Percentiles rank a stretch among this genome's conserved stretches.
Conservation (phyloP, 2,888 invertebrate species). For the Metopia argyrocephala region DNA sequence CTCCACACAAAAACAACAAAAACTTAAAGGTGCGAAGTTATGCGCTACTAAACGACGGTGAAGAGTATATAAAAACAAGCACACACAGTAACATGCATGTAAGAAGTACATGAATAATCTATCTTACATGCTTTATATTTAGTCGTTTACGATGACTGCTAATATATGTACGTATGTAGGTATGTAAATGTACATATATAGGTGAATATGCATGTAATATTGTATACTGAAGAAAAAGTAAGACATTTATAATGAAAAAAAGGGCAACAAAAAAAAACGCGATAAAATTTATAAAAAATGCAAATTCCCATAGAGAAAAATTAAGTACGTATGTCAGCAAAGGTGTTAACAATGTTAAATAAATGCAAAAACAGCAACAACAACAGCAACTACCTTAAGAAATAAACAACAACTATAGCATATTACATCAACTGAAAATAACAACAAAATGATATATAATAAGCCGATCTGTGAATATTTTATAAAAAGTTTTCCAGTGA, state of each 20-base stretch:
- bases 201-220: background rate
- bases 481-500: constrained; percentile 24
- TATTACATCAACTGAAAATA: constrained; percentile 9
- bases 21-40: constrained; percentile 54
- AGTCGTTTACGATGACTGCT: background rate
- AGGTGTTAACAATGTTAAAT: constrained; percentile 59
- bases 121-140: background rate
- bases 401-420: background rate
- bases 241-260: constrained; percentile 43
- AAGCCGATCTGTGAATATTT: constrained; percentile 44
- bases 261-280: background rate
- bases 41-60: constrained; percentile 54
- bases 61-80: constrained; percentile 33
- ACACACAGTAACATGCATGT: background rate
- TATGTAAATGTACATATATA: background rate
- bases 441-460: constrained; percentile 31
- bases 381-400: constrained; percentile 36
- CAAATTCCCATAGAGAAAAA: constrained; percentile 64
- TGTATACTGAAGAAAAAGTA: constrained; percentile 25
- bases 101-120: background rate
- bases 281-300: constrained; percentile 49
- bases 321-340: constrained; percentile 63
- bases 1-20: background rate
- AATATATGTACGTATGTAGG: background rate
- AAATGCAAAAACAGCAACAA: constrained; percentile 39